Evolutionary conservation across 2,797 vertebrate genomes (phyloP).

Genomic region (Bradypus variegatus): DNA sequence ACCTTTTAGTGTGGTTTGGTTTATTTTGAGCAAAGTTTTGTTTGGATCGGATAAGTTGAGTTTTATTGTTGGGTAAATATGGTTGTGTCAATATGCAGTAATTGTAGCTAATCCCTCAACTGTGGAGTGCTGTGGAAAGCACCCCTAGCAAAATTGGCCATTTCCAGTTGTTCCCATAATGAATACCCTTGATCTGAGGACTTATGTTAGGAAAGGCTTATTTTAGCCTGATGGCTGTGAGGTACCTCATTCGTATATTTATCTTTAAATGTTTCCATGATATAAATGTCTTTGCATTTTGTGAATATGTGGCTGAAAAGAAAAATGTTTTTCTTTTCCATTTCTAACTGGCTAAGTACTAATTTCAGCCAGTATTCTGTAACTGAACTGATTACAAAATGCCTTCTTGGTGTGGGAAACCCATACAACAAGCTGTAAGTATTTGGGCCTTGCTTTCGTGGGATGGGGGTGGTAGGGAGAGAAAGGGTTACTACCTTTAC

Average conservation of each 20-base stretch:
- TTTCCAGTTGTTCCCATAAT: conserved; percentile 52
- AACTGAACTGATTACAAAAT: conserved; percentile 44
- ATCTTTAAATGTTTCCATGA: conserved; percentile 13
- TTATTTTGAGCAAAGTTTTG: conserved; percentile 63
- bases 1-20: conserved; percentile 29
- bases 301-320: conserved; percentile 38
- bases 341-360: conserved; percentile 23
- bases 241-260: background rate
- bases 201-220: conserved; percentile 26
- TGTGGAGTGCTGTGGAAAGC: conserved; percentile 37
- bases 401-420: background rate
- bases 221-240: conserved; percentile 39
- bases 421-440: conserved; percentile 28
- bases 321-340: background rate
- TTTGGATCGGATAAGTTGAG: conserved; percentile 50
- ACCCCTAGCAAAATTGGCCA: background rate
- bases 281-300: conserved; percentile 33
- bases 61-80: conserved; percentile 63
- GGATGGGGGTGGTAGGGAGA: background rate
- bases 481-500: background rate
- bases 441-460: conserved; percentile 13
- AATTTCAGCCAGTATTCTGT: conserved; percentile 39
- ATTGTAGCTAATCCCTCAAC: conserved; percentile 54
- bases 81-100: conserved; percentile 57
- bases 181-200: conserved; percentile 1